A percentile compares a stretch with the other conserved stretches of the same genome.
phyloP scores from a whole-genome alignment of 1,140 invertebrate species.

The Antheraea pernyi region DNA sequence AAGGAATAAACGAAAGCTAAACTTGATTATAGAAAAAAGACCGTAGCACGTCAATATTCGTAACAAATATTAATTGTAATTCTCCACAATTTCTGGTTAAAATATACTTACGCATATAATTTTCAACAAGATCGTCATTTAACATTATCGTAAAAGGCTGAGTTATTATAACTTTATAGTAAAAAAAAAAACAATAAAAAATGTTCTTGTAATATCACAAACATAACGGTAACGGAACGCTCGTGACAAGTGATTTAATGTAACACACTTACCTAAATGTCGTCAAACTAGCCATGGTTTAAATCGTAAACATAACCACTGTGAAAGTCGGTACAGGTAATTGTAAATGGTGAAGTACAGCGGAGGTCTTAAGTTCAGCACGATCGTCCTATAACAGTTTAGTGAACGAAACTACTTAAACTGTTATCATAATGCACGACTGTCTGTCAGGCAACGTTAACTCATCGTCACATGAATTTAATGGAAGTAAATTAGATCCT shows the following conservation, averaged over 20 bases:
- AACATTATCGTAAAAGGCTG: not conserved
- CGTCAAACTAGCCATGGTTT: not conserved
- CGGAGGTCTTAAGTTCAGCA: constrained; percentile 3
- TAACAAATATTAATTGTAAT: too few species aligned
- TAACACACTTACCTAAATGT: constrained; percentile 13
- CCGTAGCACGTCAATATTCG: too few species aligned
- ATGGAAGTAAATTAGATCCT: too few species aligned
- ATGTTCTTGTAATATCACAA: not conserved
- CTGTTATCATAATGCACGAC: not conserved
- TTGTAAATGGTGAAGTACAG: not conserved
- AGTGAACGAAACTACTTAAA: not conserved
- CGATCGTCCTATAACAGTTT: not conserved
- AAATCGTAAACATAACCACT: constrained; percentile 3
- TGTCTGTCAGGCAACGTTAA: not conserved
- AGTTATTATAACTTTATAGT: not conserved
- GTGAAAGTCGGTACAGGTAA: constrained; percentile 1
- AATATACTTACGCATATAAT: too few species aligned
- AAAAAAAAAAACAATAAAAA: not conserved
- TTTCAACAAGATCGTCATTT: too few species aligned
- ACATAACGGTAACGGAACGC: constrained; percentile 3
- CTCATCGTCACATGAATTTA: not conserved
- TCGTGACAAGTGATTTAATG: constrained; percentile 5
- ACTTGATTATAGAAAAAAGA: too few species aligned
- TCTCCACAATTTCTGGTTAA: too few species aligned
- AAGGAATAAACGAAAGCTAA: too few species aligned